These are phyloP conservation scores for Tenthredo notha DNA, from an alignment of 2,888 invertebrate species.

Conservation along the genomic window DNA sequence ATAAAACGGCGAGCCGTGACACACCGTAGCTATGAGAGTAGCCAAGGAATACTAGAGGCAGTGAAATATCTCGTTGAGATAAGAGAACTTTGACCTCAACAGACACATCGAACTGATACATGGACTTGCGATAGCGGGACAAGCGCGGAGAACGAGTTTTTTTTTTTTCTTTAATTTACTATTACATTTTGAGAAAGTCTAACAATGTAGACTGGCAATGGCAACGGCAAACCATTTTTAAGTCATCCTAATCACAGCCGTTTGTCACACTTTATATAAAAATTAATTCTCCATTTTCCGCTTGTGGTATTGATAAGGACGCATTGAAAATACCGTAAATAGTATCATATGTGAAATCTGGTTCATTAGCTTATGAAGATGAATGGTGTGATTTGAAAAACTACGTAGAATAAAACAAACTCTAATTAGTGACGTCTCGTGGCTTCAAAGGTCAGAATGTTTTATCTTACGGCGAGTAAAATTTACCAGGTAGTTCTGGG, in stretches of 20 bases:
- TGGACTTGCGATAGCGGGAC: not conserved
- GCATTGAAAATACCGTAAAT: not conserved
- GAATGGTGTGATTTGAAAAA: not conserved
- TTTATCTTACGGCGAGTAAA: not conserved
- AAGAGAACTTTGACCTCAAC: conserved; percentile 39
- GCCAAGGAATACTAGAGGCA: not conserved
- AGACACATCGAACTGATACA: not conserved
- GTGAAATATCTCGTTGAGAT: conserved; percentile 27
- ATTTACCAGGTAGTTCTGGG: not conserved
- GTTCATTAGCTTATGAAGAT: not conserved
- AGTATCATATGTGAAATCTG: not conserved
- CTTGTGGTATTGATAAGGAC: not conserved
- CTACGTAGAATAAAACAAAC: not conserved
- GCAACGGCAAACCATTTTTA: not conserved
- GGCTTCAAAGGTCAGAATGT: not conserved
- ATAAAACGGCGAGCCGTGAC: not conserved
- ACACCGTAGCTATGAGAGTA: not conserved
- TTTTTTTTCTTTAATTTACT: not conserved
- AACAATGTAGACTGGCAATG: not conserved
- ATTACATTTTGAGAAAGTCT: not conserved
- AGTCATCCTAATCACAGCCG: not conserved
- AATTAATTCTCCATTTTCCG: not conserved
- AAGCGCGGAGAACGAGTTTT: not conserved
- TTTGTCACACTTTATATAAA: not conserved
- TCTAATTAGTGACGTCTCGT: not conserved